Evolutionary conservation across 2,797 vertebrate genomes (phyloP).

Genomic region (Gobio occitaniae): DNA sequence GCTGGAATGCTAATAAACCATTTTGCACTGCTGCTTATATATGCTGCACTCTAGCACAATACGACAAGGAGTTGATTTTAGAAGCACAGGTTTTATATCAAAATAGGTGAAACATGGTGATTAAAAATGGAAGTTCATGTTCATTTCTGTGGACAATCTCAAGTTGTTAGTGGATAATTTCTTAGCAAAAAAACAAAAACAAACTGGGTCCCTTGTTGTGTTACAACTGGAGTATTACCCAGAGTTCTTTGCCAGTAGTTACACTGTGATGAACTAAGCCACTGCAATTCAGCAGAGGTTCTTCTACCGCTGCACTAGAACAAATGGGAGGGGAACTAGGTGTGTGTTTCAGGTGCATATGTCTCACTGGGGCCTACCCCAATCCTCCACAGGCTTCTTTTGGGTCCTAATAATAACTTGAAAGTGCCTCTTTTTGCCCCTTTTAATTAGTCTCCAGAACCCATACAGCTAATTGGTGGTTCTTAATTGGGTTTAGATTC

Average conservation of each 20-base stretch:
- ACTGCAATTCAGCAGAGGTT: conserved; percentile 44
- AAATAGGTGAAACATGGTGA: conserved; percentile 17
- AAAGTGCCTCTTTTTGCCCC: conserved; percentile 75
- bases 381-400: conserved; percentile 76
- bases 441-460: conserved; percentile 84
- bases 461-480: conserved; percentile 81
- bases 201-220: conserved; percentile 2
- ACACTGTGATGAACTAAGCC: conserved; percentile 40
- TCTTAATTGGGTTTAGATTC: conserved; percentile 82
- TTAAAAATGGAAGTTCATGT: not conserved
- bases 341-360: conserved; percentile 80
- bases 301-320: conserved; percentile 50
- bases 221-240: conserved; percentile 15
- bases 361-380: conserved; percentile 71
- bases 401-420: conserved; percentile 87
- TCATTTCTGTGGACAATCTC: not conserved
- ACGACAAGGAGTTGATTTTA: conserved; percentile 36
- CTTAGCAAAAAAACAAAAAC: not conserved
- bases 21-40: conserved; percentile 26
- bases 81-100: conserved; percentile 36
- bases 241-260: conserved; percentile 21
- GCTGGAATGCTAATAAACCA: conserved; percentile 61
- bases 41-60: conserved; percentile 12
- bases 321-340: conserved; percentile 77
- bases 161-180: not conserved